Percentiles rank a stretch among this genome's conserved stretches.
phyloP scores from a whole-genome alignment of 2,113 vertebrate genomes.

The Pongo abelii region DNA sequence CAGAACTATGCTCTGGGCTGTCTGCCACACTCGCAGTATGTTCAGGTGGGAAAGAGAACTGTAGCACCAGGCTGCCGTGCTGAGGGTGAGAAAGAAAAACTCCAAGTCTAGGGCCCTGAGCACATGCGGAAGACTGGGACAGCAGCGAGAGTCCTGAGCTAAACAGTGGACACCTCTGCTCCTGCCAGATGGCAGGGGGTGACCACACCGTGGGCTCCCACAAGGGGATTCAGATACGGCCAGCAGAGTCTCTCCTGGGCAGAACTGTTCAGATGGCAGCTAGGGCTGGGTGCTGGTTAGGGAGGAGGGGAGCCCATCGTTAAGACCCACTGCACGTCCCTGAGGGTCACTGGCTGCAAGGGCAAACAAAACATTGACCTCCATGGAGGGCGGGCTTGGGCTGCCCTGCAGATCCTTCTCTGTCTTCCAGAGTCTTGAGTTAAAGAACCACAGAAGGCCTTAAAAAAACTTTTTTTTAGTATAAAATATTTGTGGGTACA shows the following conservation, averaged over 20 bases:
- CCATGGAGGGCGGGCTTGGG: background rate
- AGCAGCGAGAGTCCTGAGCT: background rate
- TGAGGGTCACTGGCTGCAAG: too few relatives aligned
- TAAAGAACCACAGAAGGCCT: background rate
- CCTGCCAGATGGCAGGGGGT: rapidly evolving
- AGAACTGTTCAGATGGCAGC: background rate
- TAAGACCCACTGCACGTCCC: background rate
- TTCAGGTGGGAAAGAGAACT: background rate
- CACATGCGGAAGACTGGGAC: background rate
- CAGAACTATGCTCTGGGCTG: background rate
- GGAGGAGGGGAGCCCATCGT: too few relatives aligned
- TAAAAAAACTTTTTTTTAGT: too few relatives aligned
- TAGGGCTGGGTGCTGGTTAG: rapidly evolving
- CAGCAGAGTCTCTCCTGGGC: background rate
- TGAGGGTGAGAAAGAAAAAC: background rate
- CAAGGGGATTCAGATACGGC: rapidly evolving
- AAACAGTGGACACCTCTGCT: background rate
- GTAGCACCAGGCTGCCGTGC: background rate
- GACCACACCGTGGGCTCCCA: background rate
- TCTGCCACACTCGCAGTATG: background rate
- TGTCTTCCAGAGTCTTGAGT: background rate
- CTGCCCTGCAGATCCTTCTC: background rate
- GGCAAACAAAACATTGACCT: background rate
- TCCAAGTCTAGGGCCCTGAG: background rate
- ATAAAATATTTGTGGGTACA: too few relatives aligned